Conservation (phyloP, 1,140 invertebrate species). For the Pseudobourletiella spinata region DNA sequence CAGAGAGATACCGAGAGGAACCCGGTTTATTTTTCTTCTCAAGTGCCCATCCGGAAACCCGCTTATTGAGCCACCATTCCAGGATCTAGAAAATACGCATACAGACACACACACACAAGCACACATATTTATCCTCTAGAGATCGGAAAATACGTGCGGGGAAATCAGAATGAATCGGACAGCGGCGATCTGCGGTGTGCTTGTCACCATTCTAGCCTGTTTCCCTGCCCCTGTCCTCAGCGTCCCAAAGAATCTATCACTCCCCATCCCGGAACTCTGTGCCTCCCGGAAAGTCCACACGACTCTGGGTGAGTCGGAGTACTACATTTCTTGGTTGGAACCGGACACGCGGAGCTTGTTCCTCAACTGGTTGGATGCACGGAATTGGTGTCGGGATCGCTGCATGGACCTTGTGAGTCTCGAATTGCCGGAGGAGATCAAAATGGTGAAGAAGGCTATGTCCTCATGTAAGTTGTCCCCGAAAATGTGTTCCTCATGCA, state of each 20-base stretch:
- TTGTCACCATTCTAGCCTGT: no score
- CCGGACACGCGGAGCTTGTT: slow-evolving; percentile 58
- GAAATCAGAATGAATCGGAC: no score
- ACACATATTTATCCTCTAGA: no score
- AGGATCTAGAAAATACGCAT: no score
- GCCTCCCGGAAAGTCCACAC: slow-evolving; percentile 46
- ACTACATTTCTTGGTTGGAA: slow-evolving; percentile 77
- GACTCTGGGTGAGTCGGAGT: slow-evolving; percentile 54
- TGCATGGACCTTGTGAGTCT: slow-evolving; percentile 78
- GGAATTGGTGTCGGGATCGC: slow-evolving; percentile 66
- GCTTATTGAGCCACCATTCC: no score
- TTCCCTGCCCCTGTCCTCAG: neutral
- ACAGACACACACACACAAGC: no score
- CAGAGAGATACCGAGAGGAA: no score
- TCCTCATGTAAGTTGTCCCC: neutral
- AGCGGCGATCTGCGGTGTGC: no score
- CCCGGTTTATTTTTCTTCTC: no score
- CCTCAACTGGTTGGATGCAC: slow-evolving; percentile 66
- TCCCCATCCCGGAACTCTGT: slow-evolving; percentile 20
- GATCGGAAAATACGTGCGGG: no score
- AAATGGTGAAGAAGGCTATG: slow-evolving; percentile 59
- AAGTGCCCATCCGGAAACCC: no score
- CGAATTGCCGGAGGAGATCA: slow-evolving; percentile 69
- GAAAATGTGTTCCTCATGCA: no score
- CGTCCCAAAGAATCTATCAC: slow-evolving; percentile 4